Evolutionary conservation across 2,888 invertebrate species (phyloP).

Genomic region (Notodonta dromedarius): DNA sequence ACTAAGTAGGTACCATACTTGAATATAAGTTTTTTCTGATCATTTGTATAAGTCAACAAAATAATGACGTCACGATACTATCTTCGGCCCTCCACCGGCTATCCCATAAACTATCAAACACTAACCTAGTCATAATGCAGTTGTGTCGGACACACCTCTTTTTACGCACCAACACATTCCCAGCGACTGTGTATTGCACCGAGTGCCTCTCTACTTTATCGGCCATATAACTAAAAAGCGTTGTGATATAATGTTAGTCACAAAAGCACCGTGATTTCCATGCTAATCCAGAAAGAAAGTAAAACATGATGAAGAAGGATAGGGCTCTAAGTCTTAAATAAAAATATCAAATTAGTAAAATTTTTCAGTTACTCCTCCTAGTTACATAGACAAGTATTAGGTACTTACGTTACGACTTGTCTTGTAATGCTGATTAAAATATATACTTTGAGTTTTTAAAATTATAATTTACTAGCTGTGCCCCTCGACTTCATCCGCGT

Average conservation of each 20-base stretch:
- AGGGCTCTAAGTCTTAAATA: too few relatives aligned
- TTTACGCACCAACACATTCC: constrained; percentile 70
- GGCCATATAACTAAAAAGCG: constrained; percentile 77
- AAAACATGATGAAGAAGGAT: neutral
- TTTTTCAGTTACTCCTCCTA: too few relatives aligned
- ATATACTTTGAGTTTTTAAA: too few relatives aligned
- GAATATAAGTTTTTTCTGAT: too few relatives aligned
- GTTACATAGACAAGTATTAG: too few relatives aligned
- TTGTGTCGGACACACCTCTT: constrained; percentile 76
- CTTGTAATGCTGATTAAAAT: too few relatives aligned
- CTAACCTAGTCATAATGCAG: constrained; percentile 77
- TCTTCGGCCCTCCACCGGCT: constrained; percentile 35
- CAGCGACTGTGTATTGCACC: constrained; percentile 75
- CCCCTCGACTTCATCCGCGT: too few relatives aligned
- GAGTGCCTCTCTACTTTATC: constrained; percentile 78
- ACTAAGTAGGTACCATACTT: too few relatives aligned
- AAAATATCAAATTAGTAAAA: too few relatives aligned
- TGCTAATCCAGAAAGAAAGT: neutral
- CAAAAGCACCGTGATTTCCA: constrained; percentile 10
- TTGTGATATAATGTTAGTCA: constrained; percentile 38
- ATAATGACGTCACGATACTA: constrained; percentile 5
- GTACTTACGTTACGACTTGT: too few relatives aligned
- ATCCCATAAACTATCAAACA: constrained; percentile 30
- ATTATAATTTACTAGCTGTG: too few relatives aligned
- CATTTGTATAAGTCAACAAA: too few relatives aligned